phyloP scores from a whole-genome alignment of 1,140 invertebrate genomes.

The Chlorops oryzae region DNA sequence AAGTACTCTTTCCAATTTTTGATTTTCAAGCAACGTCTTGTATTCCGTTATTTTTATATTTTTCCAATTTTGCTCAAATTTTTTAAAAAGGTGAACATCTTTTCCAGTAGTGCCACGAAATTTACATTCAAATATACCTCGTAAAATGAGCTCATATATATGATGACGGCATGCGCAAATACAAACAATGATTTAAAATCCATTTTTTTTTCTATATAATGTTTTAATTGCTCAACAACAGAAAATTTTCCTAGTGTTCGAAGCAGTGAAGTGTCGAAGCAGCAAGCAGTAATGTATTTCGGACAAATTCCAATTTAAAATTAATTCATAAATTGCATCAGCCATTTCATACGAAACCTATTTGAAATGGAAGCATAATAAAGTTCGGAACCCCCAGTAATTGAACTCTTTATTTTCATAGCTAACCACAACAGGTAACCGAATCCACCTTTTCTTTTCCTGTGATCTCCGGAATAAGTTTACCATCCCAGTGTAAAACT shows the following conservation, averaged over 20 bases:
- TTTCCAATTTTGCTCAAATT: not conserved
- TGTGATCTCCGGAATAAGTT: no score
- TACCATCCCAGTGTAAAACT: no score
- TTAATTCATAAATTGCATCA: no score
- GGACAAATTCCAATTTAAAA: not conserved
- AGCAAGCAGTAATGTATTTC: not conserved
- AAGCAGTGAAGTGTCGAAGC: not conserved
- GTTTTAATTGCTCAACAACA: not conserved
- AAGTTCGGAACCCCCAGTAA: no score
- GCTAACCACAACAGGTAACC: no score
- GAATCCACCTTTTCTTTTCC: no score
- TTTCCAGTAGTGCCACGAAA: conserved; percentile 1
- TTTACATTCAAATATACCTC: conserved; percentile 5
- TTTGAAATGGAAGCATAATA: no score
- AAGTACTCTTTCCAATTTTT: no score
- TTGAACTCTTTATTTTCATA: no score
- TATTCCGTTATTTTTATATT: not conserved
- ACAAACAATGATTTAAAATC: not conserved
- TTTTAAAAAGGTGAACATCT: not conserved
- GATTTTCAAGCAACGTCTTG: not conserved
- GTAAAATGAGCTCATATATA: no score
- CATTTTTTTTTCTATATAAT: conserved; percentile 7
- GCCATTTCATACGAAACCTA: no score
- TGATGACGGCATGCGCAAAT: conserved; percentile 3
- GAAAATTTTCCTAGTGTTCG: not conserved